Percentiles rank a stretch among this genome's conserved stretches.
These are phyloP conservation scores for Calvadosia cruxmelitensis DNA, from an alignment of 30 jellyfish, hydroid and myxozoan species.

Conservation along the genomic window DNA sequence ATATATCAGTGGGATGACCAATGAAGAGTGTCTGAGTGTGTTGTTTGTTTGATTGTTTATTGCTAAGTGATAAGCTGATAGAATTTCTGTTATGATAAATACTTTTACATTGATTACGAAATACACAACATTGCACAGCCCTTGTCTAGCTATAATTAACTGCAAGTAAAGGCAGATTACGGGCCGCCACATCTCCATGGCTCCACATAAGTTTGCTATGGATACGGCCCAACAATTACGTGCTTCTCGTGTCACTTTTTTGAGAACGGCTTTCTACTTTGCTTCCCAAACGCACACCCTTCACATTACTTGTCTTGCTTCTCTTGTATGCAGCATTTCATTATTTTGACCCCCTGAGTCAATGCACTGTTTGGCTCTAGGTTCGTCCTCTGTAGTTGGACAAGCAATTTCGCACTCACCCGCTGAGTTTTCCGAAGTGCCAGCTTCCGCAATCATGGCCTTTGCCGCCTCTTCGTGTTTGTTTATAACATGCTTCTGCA, in stretches of 20 bases:
- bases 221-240: conserved; percentile 11
- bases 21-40: neutral
- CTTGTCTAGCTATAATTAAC: conserved; percentile 28
- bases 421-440: too few species aligned
- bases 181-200: conserved; percentile 25
- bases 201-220: conserved; percentile 48
- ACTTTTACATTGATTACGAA: too few species aligned
- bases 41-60: too few species aligned
- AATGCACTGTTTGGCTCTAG: conserved; percentile 34
- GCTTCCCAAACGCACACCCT: conserved; percentile 46
- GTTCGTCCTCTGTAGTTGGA: conserved; percentile 18
- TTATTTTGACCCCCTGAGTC: too few species aligned
- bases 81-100: conserved; percentile 14
- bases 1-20: too few species aligned
- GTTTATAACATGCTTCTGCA: too few species aligned
- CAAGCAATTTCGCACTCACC: too few species aligned
- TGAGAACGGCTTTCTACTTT: conserved; percentile 20
- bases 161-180: too few species aligned
- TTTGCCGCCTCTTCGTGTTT: too few species aligned
- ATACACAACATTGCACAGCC: neutral
- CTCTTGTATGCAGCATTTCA: conserved; percentile 7
- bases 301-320: conserved; percentile 8
- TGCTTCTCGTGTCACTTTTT: conserved; percentile 3
- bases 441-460: too few species aligned
- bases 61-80: neutral